phyloP scores from a whole-genome alignment of 2,797 vertebrate species.

The Acipenser oxyrinchus region DNA sequence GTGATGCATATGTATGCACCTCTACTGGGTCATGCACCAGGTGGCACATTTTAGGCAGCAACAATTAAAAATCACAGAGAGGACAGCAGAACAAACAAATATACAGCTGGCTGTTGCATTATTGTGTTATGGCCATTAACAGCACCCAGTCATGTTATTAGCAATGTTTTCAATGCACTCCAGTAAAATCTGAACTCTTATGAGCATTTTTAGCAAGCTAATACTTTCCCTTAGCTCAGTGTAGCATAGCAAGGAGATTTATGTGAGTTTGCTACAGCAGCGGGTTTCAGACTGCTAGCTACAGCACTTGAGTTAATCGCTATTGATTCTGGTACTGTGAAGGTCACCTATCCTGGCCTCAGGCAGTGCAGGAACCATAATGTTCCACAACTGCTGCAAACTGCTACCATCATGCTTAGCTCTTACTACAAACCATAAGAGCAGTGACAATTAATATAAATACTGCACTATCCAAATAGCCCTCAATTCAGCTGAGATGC shows the following conservation, averaged over 20 bases:
- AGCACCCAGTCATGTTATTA: too few relatives aligned
- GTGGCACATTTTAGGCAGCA: too few relatives aligned
- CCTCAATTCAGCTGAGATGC: too few relatives aligned
- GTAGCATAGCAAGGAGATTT: constrained; percentile 13
- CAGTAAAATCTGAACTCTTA: too few relatives aligned
- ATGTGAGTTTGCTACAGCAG: constrained; percentile 6
- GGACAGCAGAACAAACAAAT: too few relatives aligned
- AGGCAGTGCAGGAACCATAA: constrained; percentile 14
- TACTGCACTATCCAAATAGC: too few relatives aligned
- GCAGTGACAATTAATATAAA: constrained; percentile 14
- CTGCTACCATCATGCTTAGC: constrained; percentile 5
- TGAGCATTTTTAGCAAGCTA: constrained; percentile 2
- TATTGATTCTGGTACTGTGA: constrained; percentile 41
- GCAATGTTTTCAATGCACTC: too few relatives aligned
- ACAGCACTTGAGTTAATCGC: constrained; percentile 33
- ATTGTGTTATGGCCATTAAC: too few relatives aligned
- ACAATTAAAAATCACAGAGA: too few relatives aligned
- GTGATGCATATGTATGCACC: too few relatives aligned
- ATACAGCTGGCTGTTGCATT: too few relatives aligned
- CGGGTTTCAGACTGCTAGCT: constrained; percentile 18
- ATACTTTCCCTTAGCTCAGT: constrained; percentile 12
- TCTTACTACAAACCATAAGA: constrained; percentile 2
- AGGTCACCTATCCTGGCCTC: constrained; percentile 34
- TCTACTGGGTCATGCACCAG: too few relatives aligned
- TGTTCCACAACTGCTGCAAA: constrained; percentile 5